Conservation (phyloP, 2,797 vertebrate genomes). For the Sebastes minor region DNA sequence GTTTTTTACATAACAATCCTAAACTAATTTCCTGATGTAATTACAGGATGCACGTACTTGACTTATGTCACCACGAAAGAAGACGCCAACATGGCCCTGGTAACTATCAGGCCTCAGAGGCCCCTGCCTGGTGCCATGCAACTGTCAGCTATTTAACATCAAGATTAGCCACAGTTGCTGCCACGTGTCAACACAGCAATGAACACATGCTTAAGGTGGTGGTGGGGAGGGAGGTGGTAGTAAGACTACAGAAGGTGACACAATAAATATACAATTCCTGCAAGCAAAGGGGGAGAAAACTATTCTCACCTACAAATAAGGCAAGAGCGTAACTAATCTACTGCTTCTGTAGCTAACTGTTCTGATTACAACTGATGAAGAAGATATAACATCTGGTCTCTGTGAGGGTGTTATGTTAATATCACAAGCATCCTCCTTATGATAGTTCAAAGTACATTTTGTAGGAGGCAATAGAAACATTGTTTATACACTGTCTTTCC, state of each 20-base stretch:
- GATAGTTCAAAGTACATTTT: constrained; percentile 32
- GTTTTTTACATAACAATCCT: not conserved
- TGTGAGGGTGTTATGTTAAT: constrained; percentile 2
- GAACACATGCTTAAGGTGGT: constrained; percentile 74
- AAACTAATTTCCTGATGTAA: not conserved
- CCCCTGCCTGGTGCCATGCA: constrained; percentile 50
- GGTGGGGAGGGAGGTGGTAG: constrained; percentile 8
- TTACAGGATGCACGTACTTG: not conserved
- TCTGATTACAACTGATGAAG: not conserved
- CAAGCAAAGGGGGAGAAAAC: constrained; percentile 20
- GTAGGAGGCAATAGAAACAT: not conserved
- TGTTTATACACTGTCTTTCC: not conserved
- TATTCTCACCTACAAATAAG: constrained; percentile 16
- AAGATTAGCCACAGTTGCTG: constrained; percentile 77
- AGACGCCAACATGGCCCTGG: not conserved
- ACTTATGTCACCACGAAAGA: not conserved
- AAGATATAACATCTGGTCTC: not conserved
- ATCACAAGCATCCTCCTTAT: constrained; percentile 5
- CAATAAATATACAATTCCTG: constrained; percentile 44
- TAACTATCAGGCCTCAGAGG: constrained; percentile 4
- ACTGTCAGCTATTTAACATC: constrained; percentile 75
- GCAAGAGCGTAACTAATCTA: not conserved
- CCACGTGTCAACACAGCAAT: constrained; percentile 73
- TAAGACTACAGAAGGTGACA: constrained; percentile 12
- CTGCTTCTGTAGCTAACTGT: not conserved